Evolutionary conservation across 1,140 invertebrate genomes (phyloP).

Genomic region (Drosophila novamexicana): DNA sequence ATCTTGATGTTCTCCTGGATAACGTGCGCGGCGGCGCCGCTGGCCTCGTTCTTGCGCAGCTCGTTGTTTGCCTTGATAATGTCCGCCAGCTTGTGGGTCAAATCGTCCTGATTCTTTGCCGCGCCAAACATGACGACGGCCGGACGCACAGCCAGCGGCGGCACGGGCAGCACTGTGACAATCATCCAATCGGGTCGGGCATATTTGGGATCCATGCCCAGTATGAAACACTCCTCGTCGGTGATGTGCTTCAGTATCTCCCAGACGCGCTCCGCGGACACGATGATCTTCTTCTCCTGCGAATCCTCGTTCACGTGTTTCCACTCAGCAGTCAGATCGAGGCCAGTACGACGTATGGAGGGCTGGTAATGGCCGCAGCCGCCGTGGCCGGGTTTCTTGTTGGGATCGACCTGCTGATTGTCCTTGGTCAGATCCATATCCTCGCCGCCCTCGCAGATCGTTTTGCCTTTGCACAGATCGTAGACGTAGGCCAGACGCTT

Average conservation of each 20-base stretch:
- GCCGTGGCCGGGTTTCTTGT: constrained; percentile 93
- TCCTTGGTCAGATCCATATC: constrained; percentile 97
- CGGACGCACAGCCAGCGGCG: constrained; percentile 96
- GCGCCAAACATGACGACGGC: constrained; percentile 99
- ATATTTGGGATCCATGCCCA: constrained; percentile 98
- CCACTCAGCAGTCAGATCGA: constrained; percentile 98
- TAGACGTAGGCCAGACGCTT: constrained; percentile 98
- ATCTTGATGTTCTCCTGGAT: constrained; percentile 98
- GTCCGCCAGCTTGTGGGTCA: constrained; percentile 99
- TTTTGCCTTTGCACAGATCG: constrained; percentile 99
- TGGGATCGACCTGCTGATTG: constrained; percentile 85
- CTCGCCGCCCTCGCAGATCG: constrained; percentile 99
- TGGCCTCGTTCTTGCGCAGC: constrained; percentile 96
- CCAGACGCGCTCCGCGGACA: constrained; percentile 97
- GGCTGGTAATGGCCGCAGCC: constrained; percentile 99
- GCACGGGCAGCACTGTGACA: constrained; percentile 97
- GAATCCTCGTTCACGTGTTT: constrained; percentile 99
- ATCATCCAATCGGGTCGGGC: constrained; percentile 99
- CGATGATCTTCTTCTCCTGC: constrained; percentile 96
- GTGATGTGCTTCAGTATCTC: constrained; percentile 99
- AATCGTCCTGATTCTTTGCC: constrained; percentile 99
- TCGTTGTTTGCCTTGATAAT: constrained; percentile 99
- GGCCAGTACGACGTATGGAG: constrained; percentile 92
- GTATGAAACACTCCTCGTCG: constrained; percentile 97
- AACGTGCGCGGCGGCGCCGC: constrained; percentile 98